Base-by-base conservation (phyloP, 1,140 invertebrate species). In the Linepithema humile region DNA sequence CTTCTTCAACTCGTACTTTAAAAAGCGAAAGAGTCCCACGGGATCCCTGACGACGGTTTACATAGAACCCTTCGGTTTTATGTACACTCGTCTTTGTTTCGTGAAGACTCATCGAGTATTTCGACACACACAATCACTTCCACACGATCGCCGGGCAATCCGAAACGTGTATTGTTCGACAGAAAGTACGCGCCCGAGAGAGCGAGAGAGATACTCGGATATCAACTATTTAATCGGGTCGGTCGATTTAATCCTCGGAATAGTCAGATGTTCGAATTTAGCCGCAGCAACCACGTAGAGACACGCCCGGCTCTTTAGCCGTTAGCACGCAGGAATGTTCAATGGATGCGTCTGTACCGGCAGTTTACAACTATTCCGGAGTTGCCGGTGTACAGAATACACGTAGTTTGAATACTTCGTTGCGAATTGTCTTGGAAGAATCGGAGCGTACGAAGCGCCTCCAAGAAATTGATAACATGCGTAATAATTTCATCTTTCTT, bases 241-340 rank as follows among this genome's bases (percentile, higher is more conserved):
- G 64, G 35, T 78, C 62, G 62, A 70, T 80, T 80, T 43, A 26
- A 70, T 23, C n/a, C 7, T 17, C 17, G 35, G 17, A 80, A 62
- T 62, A 59, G 32, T 53, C 45, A 53, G 48, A 78, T 1, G 48
- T 55, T 40, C 5, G 40, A 43, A 55, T 80, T 53, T 55, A 70
- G 9, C 43, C 35, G 29, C 40, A 50, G 48, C 48, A 23, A 12
- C 23, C 57, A 4, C 6, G 29, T 55, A 80, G 75, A 43, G 75
- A 43, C 48, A 69, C 35, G 50, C 64, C 62, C 35, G 35, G 10
- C 26, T n/a, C n/a, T 80, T 55, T 55, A 78, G 32, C 9, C 32
- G 12, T 15, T 55, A 69, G 35, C 69, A 69, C 17, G 17, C 64
- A 80, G 45, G 75, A 80, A 80, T 80, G 75, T 70, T 69, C 23